Conservation (phyloP, 2,888 invertebrate species). For the Stenchaetothrips biformis region DNA sequence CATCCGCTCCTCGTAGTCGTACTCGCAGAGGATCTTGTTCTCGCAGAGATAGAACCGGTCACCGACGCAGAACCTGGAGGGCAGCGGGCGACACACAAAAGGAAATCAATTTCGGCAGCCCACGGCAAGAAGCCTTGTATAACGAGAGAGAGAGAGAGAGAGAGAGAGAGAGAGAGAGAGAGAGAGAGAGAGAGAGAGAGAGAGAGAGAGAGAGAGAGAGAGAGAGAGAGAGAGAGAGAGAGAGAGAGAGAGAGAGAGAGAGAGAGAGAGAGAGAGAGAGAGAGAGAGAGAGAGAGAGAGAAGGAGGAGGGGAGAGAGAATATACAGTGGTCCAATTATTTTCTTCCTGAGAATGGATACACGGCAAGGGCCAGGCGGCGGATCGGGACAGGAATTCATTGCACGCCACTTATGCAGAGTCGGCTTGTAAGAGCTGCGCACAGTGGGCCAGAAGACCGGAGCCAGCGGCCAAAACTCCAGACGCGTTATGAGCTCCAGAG, state of each 20-base stretch:
- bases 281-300: not conserved
- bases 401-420: no score
- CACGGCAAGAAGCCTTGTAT: not conserved
- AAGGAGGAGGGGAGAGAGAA: no score
- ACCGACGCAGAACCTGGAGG: conserved; percentile 90
- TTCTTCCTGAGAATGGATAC: no score
- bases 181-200: not conserved
- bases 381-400: no score
- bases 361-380: no score
- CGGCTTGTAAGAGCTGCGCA: no score
- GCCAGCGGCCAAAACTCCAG: no score
- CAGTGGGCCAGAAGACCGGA: no score
- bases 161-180: not conserved
- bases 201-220: not conserved
- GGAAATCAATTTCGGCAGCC: not conserved
- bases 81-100: not conserved
- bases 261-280: not conserved
- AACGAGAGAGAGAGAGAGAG: not conserved
- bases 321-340: no score
- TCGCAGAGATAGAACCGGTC: conserved; percentile 95
- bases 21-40: conserved; percentile 96
- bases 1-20: conserved; percentile 93
- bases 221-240: not conserved
- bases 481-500: no score
- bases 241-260: not conserved